Base-by-base conservation (phyloP, 2,113 vertebrate genomes). In the Corythornis cristatus region DNA sequence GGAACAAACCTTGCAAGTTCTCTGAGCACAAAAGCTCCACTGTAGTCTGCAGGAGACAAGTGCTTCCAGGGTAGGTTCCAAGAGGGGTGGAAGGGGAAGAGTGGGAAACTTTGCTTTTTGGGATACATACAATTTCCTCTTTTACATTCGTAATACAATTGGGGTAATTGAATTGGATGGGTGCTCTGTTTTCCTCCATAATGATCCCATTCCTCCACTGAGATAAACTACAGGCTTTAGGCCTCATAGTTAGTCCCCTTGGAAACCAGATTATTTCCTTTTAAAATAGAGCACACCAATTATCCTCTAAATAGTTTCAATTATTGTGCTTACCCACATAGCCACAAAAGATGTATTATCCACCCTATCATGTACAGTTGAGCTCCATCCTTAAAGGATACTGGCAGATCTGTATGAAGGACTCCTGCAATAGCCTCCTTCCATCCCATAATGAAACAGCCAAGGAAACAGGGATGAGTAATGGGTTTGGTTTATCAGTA, bases 311-410 rank as follows among this genome's bases (percentile, higher is more conserved):
- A 94, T 78, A 89, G 82, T 86, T 93, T 87, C 5, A 0, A 92
- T 95, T 78, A 93, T 88, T 95, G 86, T 95, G 60, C 95, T 86
- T 94, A 60, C 74, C 76, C 58, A 70, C 88, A 80, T 62, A 48
- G 68, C 64, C 89, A 96, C 95, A 95, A 93, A 96, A 94, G 95
- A 88, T 91, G 64, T 45, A 83, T 95, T 96, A 93, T 96, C 64
- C 65, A 65, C 40, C 72, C 76, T 78, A 92, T 86, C 95, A 86
- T 77, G 89, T 95, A 89, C 60, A 89, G 87, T 42, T 88, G 83
- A 89, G 72, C 56, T 83, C 92, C 76, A 42, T 48, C 76, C 75
- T 81, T 78, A 43, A 40, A 89, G 73, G 51, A 45, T 67, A 35
- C 84, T 76, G 82, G 72, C 67, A 83, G 64, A 80, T 83, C 72